Percentiles rank a stretch among this genome's conserved stretches.
These are phyloP conservation scores for Vanessa tameamea DNA, from an alignment of 1,140 invertebrate genomes.

Conservation along the genomic window DNA sequence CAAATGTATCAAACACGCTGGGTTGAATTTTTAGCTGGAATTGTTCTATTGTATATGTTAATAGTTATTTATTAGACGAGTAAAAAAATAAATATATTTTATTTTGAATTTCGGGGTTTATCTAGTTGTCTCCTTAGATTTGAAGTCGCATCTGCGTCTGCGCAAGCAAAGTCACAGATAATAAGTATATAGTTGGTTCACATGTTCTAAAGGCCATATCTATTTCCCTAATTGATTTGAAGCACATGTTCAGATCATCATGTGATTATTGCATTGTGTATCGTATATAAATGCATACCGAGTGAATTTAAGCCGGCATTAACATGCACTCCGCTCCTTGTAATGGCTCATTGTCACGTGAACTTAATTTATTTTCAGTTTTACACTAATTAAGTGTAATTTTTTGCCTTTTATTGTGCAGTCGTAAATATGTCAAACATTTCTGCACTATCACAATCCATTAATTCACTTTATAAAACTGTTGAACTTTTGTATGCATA, in stretches of 20 bases:
- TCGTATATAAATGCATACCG: conserved; percentile 20
- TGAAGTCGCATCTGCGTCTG: too few relatives aligned
- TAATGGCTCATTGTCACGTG: conserved; percentile 33
- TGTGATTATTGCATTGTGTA: conserved; percentile 15
- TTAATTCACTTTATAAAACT: conserved; percentile 26
- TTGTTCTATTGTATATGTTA: too few relatives aligned
- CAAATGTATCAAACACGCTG: too few relatives aligned
- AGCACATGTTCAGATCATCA: conserved; percentile 20
- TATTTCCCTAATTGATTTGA: conserved; percentile 13
- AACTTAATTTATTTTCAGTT: conserved; percentile 38
- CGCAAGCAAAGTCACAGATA: too few relatives aligned
- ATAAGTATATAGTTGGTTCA: not conserved
- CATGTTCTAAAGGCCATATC: conserved; percentile 7
- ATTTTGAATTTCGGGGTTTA: too few relatives aligned
- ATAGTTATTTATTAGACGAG: too few relatives aligned
- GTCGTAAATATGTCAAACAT: conserved; percentile 39
- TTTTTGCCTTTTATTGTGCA: conserved; percentile 35
- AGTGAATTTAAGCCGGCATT: conserved; percentile 21
- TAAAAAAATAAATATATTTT: too few relatives aligned
- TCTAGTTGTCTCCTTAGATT: too few relatives aligned
- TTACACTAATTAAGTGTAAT: conserved; percentile 44
- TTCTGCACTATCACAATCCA: conserved; percentile 30
- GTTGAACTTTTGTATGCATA: conserved; percentile 11
- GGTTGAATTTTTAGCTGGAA: too few relatives aligned
- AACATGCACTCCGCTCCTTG: conserved; percentile 23